Conservation (phyloP, 2,113 vertebrate species). For the Larimichthys crocea region DNA sequence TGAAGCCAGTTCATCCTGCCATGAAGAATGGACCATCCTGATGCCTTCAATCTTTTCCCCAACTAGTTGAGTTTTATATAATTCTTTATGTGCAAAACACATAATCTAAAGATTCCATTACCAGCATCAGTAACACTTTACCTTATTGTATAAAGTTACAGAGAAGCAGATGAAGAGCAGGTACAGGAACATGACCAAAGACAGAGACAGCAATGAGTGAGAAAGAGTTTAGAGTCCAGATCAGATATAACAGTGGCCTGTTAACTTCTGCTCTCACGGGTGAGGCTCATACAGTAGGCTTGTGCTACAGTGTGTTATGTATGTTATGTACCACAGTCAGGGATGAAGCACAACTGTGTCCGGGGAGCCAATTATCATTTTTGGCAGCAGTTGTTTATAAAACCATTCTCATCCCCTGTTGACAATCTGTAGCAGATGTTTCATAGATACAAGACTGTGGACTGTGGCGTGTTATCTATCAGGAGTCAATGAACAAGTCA, state of each 20-base stretch:
- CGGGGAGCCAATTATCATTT: conserved; percentile 51
- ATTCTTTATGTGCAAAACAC: background rate
- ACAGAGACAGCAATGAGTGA: background rate
- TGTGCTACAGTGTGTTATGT: conserved; percentile 20
- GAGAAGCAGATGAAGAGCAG: conserved; percentile 9
- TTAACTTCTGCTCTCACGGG: background rate
- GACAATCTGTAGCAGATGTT: conserved; percentile 62
- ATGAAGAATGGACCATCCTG: conserved; percentile 30
- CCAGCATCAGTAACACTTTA: background rate
- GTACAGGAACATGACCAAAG: background rate
- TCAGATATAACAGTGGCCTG: background rate
- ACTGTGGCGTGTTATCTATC: conserved; percentile 20
- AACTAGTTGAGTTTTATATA: background rate
- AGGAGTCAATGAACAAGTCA: background rate
- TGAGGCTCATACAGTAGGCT: conserved; percentile 1
- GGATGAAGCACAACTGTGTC: conserved; percentile 51
- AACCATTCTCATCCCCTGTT: conserved; percentile 43
- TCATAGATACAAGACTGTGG: background rate
- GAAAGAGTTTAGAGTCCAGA: background rate
- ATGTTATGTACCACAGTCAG: conserved; percentile 35
- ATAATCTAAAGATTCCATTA: background rate
- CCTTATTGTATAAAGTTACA: background rate
- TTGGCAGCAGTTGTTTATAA: conserved; percentile 51
- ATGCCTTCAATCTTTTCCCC: conserved; percentile 27
- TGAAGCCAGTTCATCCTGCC: conserved; percentile 58